These are phyloP conservation scores for Gambusia yucatana DNA, from an alignment of 2,797 vertebrate species.

Conservation along the genomic window DNA sequence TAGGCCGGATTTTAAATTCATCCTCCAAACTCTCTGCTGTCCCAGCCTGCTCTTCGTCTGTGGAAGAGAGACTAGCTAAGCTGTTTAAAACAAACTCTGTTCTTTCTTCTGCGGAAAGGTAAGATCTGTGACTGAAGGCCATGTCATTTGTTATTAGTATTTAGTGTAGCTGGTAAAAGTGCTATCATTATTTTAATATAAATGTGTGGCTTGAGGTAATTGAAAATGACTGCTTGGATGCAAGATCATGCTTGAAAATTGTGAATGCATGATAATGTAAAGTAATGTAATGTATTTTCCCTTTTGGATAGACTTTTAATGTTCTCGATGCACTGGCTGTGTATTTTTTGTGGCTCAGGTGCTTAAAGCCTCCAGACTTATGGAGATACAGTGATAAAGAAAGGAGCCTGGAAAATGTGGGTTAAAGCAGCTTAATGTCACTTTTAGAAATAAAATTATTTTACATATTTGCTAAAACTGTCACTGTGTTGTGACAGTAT, in stretches of 20 bases:
- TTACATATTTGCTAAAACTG: too few relatives aligned
- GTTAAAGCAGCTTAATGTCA: not conserved
- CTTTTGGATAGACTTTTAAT: not conserved
- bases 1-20: constrained; percentile 65
- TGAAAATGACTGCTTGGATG: not conserved
- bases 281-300: not conserved
- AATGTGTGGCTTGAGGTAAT: not conserved
- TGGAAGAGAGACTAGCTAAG: constrained; percentile 78
- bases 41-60: constrained; percentile 42
- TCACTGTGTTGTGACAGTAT: too few relatives aligned
- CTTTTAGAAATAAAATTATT: too few relatives aligned
- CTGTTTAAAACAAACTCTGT: constrained; percentile 70
- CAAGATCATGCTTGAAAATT: not conserved
- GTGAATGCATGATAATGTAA: not conserved
- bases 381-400: not conserved
- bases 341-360: not conserved
- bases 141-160: not conserved
- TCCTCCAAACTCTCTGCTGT: constrained; percentile 61
- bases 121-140: not conserved
- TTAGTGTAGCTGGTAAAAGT: not conserved
- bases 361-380: not conserved
- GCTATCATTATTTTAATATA: not conserved
- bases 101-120: constrained; percentile 62
- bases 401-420: not conserved
- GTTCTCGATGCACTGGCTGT: not conserved